A percentile compares a stretch with the other conserved stretches of the same genome.
Evolutionary conservation across 2,797 vertebrate genomes (phyloP).

Genomic region (Molossus alvarezi): DNA sequence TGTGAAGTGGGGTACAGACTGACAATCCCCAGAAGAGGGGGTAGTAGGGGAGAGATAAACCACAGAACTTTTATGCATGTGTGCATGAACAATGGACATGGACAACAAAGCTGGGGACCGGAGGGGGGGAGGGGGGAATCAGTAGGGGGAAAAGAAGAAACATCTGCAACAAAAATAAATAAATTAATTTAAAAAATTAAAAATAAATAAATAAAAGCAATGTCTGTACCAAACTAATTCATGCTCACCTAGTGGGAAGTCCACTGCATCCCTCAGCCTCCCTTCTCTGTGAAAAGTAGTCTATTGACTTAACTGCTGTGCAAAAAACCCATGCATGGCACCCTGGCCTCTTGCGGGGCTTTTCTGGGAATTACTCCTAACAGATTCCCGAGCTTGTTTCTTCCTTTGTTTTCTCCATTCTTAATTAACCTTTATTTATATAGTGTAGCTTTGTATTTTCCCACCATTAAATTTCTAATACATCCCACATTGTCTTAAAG

Average conservation of each 20-base stretch:
- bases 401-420: slow-evolving; percentile 53
- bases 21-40: too few species aligned
- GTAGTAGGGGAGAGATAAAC: too few species aligned
- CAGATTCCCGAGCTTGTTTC: not conserved
- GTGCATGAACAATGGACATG: too few species aligned
- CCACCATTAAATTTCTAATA: slow-evolving; percentile 45
- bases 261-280: slow-evolving; percentile 84
- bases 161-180: too few species aligned
- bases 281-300: slow-evolving; percentile 86
- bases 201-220: slow-evolving; percentile 74
- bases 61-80: too few species aligned
- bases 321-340: slow-evolving; percentile 8
- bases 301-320: slow-evolving; percentile 81
- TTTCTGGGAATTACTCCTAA: slow-evolving; percentile 49
- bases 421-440: slow-evolving; percentile 51
- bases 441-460: slow-evolving; percentile 54
- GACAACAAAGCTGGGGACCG: too few species aligned
- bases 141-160: too few species aligned
- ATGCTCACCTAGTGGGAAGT: slow-evolving; percentile 87
- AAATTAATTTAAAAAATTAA: too few species aligned
- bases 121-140: too few species aligned
- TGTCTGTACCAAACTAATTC: slow-evolving; percentile 88
- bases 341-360: not conserved
- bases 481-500: slow-evolving; percentile 64
- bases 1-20: too few species aligned